Conservation (phyloP, 2,888 invertebrate genomes). For the Halictus quadricinctus region DNA sequence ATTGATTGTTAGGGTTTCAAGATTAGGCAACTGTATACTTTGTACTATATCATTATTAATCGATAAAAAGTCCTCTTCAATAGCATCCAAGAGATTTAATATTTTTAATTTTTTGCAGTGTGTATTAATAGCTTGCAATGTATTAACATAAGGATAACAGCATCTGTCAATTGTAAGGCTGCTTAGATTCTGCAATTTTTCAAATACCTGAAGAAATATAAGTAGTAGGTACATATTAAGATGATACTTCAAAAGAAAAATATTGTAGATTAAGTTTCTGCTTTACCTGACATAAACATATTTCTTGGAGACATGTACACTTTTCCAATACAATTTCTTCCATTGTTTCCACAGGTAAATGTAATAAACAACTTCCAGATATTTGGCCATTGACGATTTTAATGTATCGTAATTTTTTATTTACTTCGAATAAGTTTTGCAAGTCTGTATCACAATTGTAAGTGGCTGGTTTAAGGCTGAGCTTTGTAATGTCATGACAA, state of each 20-base stretch:
- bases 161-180: constrained; percentile 71
- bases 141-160: constrained; percentile 65
- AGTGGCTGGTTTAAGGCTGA: constrained; percentile 83
- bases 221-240: constrained; percentile 1
- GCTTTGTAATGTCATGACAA: constrained; percentile 83
- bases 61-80: neutral
- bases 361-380: constrained; percentile 74
- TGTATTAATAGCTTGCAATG: constrained; percentile 70
- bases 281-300: constrained; percentile 72
- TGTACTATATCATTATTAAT: constrained; percentile 74
- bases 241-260: neutral
- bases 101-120: constrained; percentile 67
- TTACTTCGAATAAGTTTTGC: constrained; percentile 72
- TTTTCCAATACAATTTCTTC: constrained; percentile 72
- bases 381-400: constrained; percentile 69
- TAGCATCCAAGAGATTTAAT: constrained; percentile 41
- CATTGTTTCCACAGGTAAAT: constrained; percentile 73
- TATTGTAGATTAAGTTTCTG: constrained; percentile 2
- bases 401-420: constrained; percentile 73
- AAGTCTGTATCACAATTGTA: constrained; percentile 75
- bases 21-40: constrained; percentile 81
- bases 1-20: constrained; percentile 83
- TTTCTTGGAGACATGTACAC: constrained; percentile 69
- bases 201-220: constrained; percentile 67
- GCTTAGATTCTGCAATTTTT: constrained; percentile 67